These are phyloP conservation scores for Epirrita christyi DNA, from an alignment of 2,888 invertebrate genomes.

Conservation along the genomic window DNA sequence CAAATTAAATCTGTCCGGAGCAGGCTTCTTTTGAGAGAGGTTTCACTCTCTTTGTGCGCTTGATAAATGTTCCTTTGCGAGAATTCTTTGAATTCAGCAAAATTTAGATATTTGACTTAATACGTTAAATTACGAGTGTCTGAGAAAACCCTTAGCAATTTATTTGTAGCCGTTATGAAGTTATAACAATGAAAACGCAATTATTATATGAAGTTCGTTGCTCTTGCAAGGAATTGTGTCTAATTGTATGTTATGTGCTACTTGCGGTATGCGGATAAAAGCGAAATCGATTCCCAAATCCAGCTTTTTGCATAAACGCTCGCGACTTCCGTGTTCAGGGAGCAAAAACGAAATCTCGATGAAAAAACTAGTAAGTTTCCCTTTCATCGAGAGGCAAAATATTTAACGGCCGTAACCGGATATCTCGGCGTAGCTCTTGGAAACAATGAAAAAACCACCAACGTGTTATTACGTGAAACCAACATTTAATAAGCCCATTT, in stretches of 20 bases:
- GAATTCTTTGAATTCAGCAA: constrained; percentile 79
- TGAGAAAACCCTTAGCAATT: constrained; percentile 52
- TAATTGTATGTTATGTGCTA: constrained; percentile 78
- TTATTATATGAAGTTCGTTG: constrained; percentile 60
- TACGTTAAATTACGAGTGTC: constrained; percentile 72
- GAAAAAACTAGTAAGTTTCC: constrained; percentile 81
- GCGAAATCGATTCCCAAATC: constrained; percentile 73
- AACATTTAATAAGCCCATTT: constrained; percentile 83
- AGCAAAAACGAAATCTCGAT: constrained; percentile 76
- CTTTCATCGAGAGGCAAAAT: constrained; percentile 82
- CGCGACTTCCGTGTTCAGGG: constrained; percentile 76
- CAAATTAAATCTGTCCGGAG: constrained; percentile 85
- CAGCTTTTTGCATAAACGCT: constrained; percentile 80
- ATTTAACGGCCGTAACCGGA: constrained; percentile 84
- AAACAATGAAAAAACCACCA: constrained; percentile 83
- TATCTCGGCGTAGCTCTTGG: constrained; percentile 76
- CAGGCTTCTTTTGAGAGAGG: constrained; percentile 84
- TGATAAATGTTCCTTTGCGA: constrained; percentile 82
- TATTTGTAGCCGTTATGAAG: constrained; percentile 52
- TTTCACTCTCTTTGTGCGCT: constrained; percentile 83
- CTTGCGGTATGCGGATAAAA: constrained; percentile 64
- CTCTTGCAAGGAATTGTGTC: constrained; percentile 56
- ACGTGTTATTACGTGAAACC: constrained; percentile 84
- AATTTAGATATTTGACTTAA: constrained; percentile 73
- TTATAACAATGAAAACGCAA: constrained; percentile 61